Evolutionary conservation across 2,797 vertebrate species (phyloP).

Genomic region (Arnoldichthys spilopterus): DNA sequence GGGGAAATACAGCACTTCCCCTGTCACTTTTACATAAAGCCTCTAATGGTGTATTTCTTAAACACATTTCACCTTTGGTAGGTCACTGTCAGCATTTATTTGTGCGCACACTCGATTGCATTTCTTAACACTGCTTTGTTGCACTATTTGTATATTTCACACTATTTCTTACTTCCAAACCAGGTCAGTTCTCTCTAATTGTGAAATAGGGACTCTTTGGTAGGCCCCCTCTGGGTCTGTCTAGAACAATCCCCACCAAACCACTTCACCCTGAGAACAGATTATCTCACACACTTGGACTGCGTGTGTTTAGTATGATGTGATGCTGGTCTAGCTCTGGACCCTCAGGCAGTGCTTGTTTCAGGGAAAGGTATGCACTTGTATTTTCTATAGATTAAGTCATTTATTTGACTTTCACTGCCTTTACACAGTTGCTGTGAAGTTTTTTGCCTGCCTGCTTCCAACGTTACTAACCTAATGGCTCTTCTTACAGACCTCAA

Average conservation of each 20-base stretch:
- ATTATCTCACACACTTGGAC: conserved; percentile 62
- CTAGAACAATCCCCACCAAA: conserved; percentile 67
- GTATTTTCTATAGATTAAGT: conserved; percentile 22
- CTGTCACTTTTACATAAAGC: conserved; percentile 58
- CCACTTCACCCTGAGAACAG: conserved; percentile 70
- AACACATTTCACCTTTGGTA: conserved; percentile 56
- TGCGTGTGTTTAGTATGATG: conserved; percentile 52
- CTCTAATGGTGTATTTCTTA: conserved; percentile 52
- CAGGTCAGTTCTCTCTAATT: conserved; percentile 59
- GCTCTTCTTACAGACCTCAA: not conserved
- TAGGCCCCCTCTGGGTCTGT: conserved; percentile 44
- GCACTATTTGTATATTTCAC: conserved; percentile 47
- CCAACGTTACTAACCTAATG: not conserved
- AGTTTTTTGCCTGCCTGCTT: not conserved
- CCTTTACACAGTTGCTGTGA: not conserved
- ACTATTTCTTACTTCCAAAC: conserved; percentile 51
- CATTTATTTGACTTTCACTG: conserved; percentile 6
- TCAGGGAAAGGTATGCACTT: conserved; percentile 13
- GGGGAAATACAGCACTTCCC: conserved; percentile 61
- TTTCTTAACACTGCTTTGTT: conserved; percentile 19
- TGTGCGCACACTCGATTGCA: conserved; percentile 6
- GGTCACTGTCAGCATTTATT: conserved; percentile 27
- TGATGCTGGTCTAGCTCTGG: conserved; percentile 31
- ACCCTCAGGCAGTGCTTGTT: conserved; percentile 33
- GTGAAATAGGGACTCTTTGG: conserved; percentile 51